Evolutionary conservation across 1,140 invertebrate genomes (phyloP).

Genomic region (Calosoma granatense): DNA sequence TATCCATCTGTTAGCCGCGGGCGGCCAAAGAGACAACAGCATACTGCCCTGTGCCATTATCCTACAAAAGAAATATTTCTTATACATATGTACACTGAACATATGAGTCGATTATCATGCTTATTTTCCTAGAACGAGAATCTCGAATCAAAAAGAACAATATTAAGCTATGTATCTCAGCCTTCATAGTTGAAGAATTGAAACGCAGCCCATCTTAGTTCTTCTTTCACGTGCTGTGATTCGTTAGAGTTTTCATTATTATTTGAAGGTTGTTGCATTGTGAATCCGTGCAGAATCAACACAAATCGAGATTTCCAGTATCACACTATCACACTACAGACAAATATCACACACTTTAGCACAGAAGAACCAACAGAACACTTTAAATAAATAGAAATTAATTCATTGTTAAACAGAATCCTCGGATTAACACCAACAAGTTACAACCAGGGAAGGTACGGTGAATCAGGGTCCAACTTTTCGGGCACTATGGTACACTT

Average conservation of each 20-base stretch:
- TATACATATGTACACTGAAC: background rate
- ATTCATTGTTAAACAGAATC: slow-evolving; percentile 79
- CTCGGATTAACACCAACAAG: slow-evolving; percentile 62
- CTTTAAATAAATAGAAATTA: slow-evolving; percentile 22
- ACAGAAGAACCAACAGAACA: no score
- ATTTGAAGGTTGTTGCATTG: slow-evolving; percentile 38
- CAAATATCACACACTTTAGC: no score
- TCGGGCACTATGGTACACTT: slow-evolving; percentile 79
- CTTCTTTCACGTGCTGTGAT: slow-evolving; percentile 48
- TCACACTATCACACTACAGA: no score
- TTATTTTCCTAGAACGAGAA: no score
- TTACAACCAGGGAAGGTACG: slow-evolving; percentile 53
- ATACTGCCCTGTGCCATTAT: slow-evolving; percentile 73
- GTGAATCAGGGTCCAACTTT: slow-evolving; percentile 51
- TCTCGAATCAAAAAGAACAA: no score
- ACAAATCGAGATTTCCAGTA: slow-evolving; percentile 80
- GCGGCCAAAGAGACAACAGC: slow-evolving; percentile 80
- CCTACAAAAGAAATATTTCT: slow-evolving; percentile 33
- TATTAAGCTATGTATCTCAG: slow-evolving; percentile 39
- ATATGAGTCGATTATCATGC: no score
- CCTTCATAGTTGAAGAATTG: slow-evolving; percentile 87
- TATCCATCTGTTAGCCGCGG: slow-evolving; percentile 67
- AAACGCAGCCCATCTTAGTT: slow-evolving; percentile 83
- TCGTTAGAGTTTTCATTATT: slow-evolving; percentile 30
- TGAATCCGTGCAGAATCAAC: slow-evolving; percentile 72